Evolutionary conservation across 2,888 invertebrate genomes (phyloP).

Genomic region (Chymomyza procnemis): DNA sequence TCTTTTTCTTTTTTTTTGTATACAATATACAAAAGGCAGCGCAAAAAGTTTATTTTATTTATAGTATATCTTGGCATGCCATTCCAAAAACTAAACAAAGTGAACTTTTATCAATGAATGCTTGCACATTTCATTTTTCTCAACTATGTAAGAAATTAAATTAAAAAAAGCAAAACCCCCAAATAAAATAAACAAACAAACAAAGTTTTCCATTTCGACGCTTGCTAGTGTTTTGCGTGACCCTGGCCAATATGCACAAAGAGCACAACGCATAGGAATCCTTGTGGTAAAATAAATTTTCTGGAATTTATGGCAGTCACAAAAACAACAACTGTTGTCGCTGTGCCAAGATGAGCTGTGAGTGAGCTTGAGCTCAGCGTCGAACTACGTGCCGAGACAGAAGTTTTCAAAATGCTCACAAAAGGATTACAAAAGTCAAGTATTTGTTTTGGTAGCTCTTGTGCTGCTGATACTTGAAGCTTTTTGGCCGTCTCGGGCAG

Average conservation of each 20-base stretch:
- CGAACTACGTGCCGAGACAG: conserved; percentile 59
- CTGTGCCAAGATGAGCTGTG: conserved; percentile 23
- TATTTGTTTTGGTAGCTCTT: conserved; percentile 6
- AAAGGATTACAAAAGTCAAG: conserved; percentile 54
- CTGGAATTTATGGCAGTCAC: conserved; percentile 59
- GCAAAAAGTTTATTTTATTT: neutral
- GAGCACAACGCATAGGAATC: conserved; percentile 38
- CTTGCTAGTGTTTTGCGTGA: conserved; percentile 25
- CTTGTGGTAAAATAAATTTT: conserved; percentile 69
- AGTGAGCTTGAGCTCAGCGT: neutral
- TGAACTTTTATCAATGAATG: conserved; percentile 58
- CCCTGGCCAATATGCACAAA: neutral
- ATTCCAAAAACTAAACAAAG: conserved; percentile 30
- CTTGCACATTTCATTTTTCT: neutral
- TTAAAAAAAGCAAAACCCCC: neutral
- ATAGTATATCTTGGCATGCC: conserved; percentile 1
- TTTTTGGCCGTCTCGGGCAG: neutral
- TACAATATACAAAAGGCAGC: neutral
- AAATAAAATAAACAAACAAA: conserved; percentile 55
- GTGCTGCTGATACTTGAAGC: too few relatives aligned
- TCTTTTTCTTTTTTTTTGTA: neutral
- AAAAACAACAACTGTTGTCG: conserved; percentile 18
- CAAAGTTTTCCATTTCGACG: conserved; percentile 24
- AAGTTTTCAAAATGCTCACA: conserved; percentile 31
- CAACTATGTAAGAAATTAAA: neutral